Percentiles rank a stretch among this genome's conserved stretches.
phyloP scores from a whole-genome alignment of 2,888 invertebrate species.

The Drosophila prolongata region DNA sequence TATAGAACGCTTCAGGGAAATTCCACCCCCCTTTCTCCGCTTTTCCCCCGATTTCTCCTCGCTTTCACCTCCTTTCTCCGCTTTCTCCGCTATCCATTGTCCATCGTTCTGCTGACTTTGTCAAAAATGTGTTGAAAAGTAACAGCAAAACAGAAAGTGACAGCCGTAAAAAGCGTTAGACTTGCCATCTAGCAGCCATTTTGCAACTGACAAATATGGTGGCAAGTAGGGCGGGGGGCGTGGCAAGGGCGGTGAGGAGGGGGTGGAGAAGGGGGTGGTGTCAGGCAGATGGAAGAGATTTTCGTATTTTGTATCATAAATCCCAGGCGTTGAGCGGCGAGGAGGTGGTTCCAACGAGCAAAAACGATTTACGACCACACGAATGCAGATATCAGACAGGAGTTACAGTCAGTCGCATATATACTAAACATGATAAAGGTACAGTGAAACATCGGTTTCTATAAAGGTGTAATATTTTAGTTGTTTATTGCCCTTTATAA shows the following conservation, averaged over 20 bases:
- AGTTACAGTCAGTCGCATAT: constrained; percentile 9
- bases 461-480: no score
- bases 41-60: neutral
- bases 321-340: constrained; percentile 31
- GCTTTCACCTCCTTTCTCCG: neutral
- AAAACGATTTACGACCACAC: constrained; percentile 36
- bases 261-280: neutral
- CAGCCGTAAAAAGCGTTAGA: constrained; percentile 48
- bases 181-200: constrained; percentile 48
- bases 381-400: constrained; percentile 33
- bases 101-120: constrained; percentile 52
- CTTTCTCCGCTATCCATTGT: constrained; percentile 3
- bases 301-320: constrained; percentile 62
- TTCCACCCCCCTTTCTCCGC: neutral
- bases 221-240: constrained; percentile 17
- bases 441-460: neutral
- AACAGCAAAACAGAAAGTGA: constrained; percentile 46
- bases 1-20: constrained; percentile 8
- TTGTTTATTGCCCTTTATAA: no score
- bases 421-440: neutral
- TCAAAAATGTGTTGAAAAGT: constrained; percentile 55
- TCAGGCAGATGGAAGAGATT: constrained; percentile 14
- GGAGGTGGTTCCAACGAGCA: constrained; percentile 8
- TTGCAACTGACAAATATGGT: constrained; percentile 59
- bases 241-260: neutral